These are phyloP conservation scores for Bugulina stolonifera DNA, from an alignment of 2,888 invertebrate genomes.

Conservation along the genomic window DNA sequence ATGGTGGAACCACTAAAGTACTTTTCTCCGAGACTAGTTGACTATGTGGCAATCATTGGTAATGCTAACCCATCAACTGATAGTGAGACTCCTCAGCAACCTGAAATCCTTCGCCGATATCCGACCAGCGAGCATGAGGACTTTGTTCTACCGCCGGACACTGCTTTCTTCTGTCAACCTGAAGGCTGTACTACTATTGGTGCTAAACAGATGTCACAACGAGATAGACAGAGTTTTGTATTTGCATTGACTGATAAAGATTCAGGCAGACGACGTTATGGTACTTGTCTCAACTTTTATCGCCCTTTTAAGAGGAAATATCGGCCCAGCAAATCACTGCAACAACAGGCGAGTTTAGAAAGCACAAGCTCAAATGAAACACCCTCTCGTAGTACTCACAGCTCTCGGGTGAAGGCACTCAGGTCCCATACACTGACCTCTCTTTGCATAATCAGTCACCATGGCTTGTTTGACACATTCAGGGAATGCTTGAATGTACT, in stretches of 20 bases:
- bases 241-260: slow-evolving; percentile 98
- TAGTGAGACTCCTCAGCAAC: slow-evolving; percentile 64
- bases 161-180: slow-evolving; percentile 99
- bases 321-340: slow-evolving; percentile 28
- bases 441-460: slow-evolving; percentile 93
- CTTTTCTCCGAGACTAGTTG: slow-evolving; percentile 63
- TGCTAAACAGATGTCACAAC: slow-evolving; percentile 62
- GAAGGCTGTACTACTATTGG: slow-evolving; percentile 88
- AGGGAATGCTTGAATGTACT: slow-evolving; percentile 93
- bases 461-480: slow-evolving; percentile 97
- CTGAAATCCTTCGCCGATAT: slow-evolving; percentile 83
- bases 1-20: slow-evolving; percentile 42
- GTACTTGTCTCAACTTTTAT: slow-evolving; percentile 97
- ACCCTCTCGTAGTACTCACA: background rate
- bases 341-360: slow-evolving; percentile 17
- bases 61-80: slow-evolving; percentile 63
- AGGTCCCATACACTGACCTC: slow-evolving; percentile 91
- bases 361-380: slow-evolving; percentile 25
- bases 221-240: slow-evolving; percentile 93
- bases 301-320: slow-evolving; percentile 64
- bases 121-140: slow-evolving; percentile 92
- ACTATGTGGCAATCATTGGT: slow-evolving; percentile 95
- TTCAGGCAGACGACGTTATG: slow-evolving; percentile 72
- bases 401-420: slow-evolving; percentile 32
- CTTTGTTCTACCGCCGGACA: slow-evolving; percentile 92